Conservation (phyloP, 2,888 invertebrate genomes). For the Agriopis leucophaearia region DNA sequence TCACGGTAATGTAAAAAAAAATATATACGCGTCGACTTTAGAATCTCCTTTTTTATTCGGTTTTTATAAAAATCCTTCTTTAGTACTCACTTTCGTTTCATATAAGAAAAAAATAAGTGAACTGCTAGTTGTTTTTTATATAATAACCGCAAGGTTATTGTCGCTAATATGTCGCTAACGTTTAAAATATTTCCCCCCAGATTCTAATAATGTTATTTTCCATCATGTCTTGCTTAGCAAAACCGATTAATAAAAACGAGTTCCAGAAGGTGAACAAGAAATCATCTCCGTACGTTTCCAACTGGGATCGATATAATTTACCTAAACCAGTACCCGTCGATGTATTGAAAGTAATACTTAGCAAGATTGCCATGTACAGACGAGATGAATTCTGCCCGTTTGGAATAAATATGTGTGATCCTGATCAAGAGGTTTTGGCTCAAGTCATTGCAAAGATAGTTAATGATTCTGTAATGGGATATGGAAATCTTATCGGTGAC, state of each 20-base stretch:
- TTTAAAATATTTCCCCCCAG: neutral
- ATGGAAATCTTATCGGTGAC: neutral
- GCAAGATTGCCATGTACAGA: neutral
- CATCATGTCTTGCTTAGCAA: neutral
- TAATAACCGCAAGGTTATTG: too few relatives aligned
- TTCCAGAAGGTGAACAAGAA: too few relatives aligned
- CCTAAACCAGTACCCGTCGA: neutral
- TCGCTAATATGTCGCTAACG: neutral
- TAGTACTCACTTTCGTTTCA: too few relatives aligned
- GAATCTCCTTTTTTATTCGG: too few relatives aligned
- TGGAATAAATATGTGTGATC: neutral
- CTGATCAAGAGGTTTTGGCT: neutral
- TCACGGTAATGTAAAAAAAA: too few relatives aligned
- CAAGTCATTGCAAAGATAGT: neutral
- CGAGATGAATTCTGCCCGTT: slow-evolving; percentile 4
- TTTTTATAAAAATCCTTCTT: too few relatives aligned
- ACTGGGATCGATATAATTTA: slow-evolving; percentile 3
- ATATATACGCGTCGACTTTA: too few relatives aligned
- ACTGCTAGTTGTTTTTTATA: too few relatives aligned
- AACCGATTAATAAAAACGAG: neutral
- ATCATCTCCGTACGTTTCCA: neutral
- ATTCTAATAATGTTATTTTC: neutral
- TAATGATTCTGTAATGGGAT: neutral
- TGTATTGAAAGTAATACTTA: neutral
- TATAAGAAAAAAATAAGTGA: too few relatives aligned